Base-by-base conservation (phyloP, 2,888 invertebrate species). In the Erannis defoliaria region DNA sequence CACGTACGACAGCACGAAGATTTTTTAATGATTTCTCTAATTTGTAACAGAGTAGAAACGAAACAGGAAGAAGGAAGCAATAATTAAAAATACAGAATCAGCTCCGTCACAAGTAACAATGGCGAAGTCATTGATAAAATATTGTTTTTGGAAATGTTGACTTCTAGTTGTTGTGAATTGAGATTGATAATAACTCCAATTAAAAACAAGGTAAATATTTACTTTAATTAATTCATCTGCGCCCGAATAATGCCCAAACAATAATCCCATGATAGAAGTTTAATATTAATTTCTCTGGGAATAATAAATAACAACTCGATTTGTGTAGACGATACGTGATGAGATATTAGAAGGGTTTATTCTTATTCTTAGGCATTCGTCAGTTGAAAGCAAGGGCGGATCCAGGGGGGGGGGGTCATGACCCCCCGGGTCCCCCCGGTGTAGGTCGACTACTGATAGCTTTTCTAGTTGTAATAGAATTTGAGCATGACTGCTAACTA, bases 241-340 rank as follows among this genome's bases (percentile, higher is more conserved):
- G 26, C 26, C 8, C 12, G 12, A 14, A 45, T 45, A 46, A 31
- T 23, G 46, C 12, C 19, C 23, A 46, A 46, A 46, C 18, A 46
- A 46, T n/a, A n/a, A 31, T 46, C 50, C 33, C 26, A 26, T 53
- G 55, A 59, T 35, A 40, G 33, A 66, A 62, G 43, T 55, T 55
- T 48, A 31, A 56, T 55, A 62, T 62, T 62, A 59, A 65, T 65
- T 55, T 62, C 23, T 38, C 21, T 42, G 43, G 14, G n/a, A 31
- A 12, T 12, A 31, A 29, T 29, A 48, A 10, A 29, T 16, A 45
- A 33, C 29, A 48, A 48, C 12, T 21, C 35, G 14, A 19, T 9
- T 38, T 18, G 38, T 16, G 26, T 26, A 26, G 26, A 26, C 26
- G 8, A 4, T 8, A 26, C 26, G 26, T 0, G 1, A 26, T 26